phyloP scores from a whole-genome alignment of 2,888 invertebrate genomes.

The Gandaritis pyraliata region DNA sequence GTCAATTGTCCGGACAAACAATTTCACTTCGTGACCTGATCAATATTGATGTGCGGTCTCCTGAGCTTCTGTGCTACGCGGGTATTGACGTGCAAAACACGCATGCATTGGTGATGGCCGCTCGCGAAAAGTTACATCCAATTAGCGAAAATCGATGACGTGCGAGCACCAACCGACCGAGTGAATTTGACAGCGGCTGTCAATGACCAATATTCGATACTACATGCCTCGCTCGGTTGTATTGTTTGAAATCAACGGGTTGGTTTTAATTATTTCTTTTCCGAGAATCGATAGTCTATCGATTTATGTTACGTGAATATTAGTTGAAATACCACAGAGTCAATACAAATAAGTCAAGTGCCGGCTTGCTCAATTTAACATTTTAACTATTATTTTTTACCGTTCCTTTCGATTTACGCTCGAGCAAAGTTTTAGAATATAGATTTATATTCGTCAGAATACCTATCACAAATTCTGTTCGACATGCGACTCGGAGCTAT shows the following conservation, averaged over 20 bases:
- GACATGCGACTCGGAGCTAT: slow-evolving; percentile 12
- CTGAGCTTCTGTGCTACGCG: slow-evolving; percentile 20
- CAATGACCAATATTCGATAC: slow-evolving; percentile 42
- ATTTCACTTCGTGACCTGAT: slow-evolving; percentile 24
- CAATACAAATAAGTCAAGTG: no score
- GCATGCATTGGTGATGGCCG: slow-evolving; percentile 51
- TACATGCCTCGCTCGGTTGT: slow-evolving; percentile 11
- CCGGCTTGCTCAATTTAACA: no score
- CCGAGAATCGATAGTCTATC: no score
- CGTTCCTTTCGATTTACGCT: not conserved
- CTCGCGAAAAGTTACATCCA: slow-evolving; percentile 76
- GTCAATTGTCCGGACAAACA: slow-evolving; percentile 25
- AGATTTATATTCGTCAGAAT: slow-evolving; percentile 10
- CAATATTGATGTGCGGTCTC: slow-evolving; percentile 31
- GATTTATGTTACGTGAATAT: no score
- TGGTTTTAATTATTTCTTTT: not conserved
- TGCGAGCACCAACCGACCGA: slow-evolving; percentile 58
- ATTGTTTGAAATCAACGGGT: slow-evolving; percentile 20
- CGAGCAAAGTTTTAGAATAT: not conserved
- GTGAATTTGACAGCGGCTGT: slow-evolving; percentile 71
- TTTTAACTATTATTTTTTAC: no score
- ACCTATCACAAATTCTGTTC: slow-evolving; percentile 8
- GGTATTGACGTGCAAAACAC: slow-evolving; percentile 43
- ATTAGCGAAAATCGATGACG: slow-evolving; percentile 76
- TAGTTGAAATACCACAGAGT: no score